Conservation (phyloP, 1,140 invertebrate genomes). For the Oryctes rhinoceros region DNA sequence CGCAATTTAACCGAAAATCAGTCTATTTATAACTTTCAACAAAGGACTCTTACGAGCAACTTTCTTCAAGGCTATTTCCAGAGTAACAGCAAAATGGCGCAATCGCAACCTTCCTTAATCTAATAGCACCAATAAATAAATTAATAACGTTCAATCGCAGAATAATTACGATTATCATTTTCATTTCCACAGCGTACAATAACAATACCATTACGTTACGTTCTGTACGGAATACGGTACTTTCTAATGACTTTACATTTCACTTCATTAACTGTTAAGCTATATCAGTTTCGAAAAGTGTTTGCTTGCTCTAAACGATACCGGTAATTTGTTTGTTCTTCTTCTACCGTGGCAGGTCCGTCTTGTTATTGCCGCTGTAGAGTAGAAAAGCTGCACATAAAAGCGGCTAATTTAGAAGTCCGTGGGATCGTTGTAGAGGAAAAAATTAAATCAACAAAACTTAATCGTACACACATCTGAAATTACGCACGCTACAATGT, state of each 20-base stretch:
- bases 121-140: background rate
- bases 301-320: slow-evolving; percentile 7
- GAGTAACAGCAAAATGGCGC: too few relatives aligned
- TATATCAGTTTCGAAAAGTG: slow-evolving; percentile 4
- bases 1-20: too few relatives aligned
- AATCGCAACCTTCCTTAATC: too few relatives aligned
- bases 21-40: too few relatives aligned
- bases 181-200: background rate
- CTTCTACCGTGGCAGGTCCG: background rate
- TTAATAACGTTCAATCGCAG: background rate
- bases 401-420: background rate
- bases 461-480: background rate
- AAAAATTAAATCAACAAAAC: slow-evolving; percentile 7
- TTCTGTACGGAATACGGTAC: background rate
- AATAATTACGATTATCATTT: slow-evolving; percentile 15
- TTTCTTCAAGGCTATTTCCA: too few relatives aligned
- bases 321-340: slow-evolving; percentile 14
- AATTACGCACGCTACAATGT: background rate
- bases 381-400: background rate
- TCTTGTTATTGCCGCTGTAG: background rate
- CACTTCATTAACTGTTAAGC: slow-evolving; percentile 17
- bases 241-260: slow-evolving; percentile 22
- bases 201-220: background rate
- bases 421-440: background rate
- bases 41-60: too few relatives aligned